Evolutionary conservation across 2,797 vertebrate species (phyloP).

Genomic region (Cyclopterus lumpus): DNA sequence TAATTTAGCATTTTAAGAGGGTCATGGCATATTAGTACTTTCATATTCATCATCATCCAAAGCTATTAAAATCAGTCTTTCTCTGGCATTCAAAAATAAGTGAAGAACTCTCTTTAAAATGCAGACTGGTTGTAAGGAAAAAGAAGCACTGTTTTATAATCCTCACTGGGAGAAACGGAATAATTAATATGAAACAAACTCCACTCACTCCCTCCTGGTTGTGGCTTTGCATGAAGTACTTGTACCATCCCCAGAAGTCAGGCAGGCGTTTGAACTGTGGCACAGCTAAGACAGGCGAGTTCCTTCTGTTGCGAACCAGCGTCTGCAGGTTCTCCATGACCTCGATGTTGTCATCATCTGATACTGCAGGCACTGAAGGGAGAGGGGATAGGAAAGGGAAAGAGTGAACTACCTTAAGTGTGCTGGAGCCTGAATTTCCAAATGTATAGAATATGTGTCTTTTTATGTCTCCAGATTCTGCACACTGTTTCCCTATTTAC

Average conservation of each 20-base stretch:
- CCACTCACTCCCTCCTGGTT: slow-evolving; percentile 87
- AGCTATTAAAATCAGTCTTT: not conserved
- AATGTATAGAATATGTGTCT: not conserved
- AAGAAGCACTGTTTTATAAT: slow-evolving; percentile 26
- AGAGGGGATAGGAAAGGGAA: not conserved
- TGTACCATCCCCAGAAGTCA: slow-evolving; percentile 88
- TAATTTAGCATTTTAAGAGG: slow-evolving; percentile 23
- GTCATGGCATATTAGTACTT: slow-evolving; percentile 31
- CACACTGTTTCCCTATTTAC: not conserved
- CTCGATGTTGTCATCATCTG: slow-evolving; percentile 63
- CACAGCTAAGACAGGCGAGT: slow-evolving; percentile 52
- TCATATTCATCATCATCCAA: slow-evolving; percentile 15
- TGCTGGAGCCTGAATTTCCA: slow-evolving; percentile 8
- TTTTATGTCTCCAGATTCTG: not conserved
- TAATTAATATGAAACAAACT: slow-evolving; percentile 48
- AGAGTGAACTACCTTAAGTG: not conserved
- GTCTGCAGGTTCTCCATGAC: slow-evolving; percentile 65
- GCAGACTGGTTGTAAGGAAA: slow-evolving; percentile 1
- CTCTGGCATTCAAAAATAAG: not conserved
- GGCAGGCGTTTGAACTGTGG: slow-evolving; percentile 78
- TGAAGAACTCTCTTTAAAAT: not conserved
- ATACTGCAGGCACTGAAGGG: slow-evolving; percentile 47
- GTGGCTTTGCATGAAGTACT: slow-evolving; percentile 82
- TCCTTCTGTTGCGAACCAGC: slow-evolving; percentile 79
- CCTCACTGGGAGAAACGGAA: slow-evolving; percentile 26